These are phyloP conservation scores for Drosophila kuntzei DNA, from an alignment of 2,888 invertebrate species.

Conservation along the genomic window DNA sequence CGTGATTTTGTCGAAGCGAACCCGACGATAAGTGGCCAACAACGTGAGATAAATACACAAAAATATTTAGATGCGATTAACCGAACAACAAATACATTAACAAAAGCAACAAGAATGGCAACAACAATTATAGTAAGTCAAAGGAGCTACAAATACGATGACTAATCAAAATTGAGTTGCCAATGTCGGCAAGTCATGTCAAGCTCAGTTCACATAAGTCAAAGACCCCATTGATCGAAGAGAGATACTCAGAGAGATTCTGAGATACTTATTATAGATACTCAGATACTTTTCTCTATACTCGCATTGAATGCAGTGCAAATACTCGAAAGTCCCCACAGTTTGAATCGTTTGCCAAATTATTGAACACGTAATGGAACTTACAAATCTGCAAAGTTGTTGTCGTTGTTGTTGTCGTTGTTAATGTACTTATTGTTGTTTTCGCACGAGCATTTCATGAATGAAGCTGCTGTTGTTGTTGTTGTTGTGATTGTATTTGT, in stretches of 20 bases:
- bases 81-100: constrained; percentile 28
- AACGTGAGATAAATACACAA: constrained; percentile 77
- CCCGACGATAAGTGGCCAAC: constrained; percentile 58
- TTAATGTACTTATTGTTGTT: constrained; percentile 46
- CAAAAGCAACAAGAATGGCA: constrained; percentile 10
- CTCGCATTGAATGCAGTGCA: constrained; percentile 51
- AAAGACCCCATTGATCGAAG: constrained; percentile 39
- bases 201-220: constrained; percentile 37
- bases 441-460: constrained; percentile 68
- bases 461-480: constrained; percentile 50
- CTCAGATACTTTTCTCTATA: constrained; percentile 14
- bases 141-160: constrained; percentile 66
- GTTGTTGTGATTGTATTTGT: constrained; percentile 20
- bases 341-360: constrained; percentile 33
- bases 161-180: constrained; percentile 65
- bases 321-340: constrained; percentile 33
- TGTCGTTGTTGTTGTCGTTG: constrained; percentile 23
- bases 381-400: constrained; percentile 48
- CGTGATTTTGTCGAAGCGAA: constrained; percentile 49
- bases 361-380: constrained; percentile 49
- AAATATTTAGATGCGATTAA: constrained; percentile 69
- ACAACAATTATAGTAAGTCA: constrained; percentile 14
- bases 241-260: constrained; percentile 3
- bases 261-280: constrained; percentile 9
- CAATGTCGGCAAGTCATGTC: constrained; percentile 44